These are phyloP conservation scores for Eledone cirrhosa DNA, from an alignment of 2,888 invertebrate genomes.

Conservation along the genomic window DNA sequence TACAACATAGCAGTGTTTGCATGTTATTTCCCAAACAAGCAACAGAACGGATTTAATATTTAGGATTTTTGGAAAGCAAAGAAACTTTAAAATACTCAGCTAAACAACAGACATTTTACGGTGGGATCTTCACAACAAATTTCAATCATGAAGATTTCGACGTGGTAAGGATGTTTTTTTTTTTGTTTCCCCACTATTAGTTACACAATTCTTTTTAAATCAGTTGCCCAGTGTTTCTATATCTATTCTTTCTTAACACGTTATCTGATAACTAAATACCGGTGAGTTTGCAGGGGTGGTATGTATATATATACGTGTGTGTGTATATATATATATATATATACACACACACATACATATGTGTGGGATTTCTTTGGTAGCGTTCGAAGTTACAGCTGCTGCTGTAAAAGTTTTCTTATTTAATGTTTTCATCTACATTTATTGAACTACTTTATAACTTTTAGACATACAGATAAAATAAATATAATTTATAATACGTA, in stretches of 20 bases:
- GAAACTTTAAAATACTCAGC: neutral
- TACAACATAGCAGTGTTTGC: no score
- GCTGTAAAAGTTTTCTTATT: no score
- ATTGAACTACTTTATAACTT: no score
- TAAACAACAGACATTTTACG: constrained; percentile 13
- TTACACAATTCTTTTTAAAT: no score
- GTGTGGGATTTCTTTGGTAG: no score
- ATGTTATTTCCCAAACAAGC: no score
- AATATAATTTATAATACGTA: no score
- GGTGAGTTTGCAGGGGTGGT: neutral
- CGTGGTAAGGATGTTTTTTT: constrained; percentile 17
- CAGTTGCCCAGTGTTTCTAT: no score
- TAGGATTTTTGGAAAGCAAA: neutral
- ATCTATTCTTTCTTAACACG: no score
- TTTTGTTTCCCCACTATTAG: neutral
- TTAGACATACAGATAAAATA: no score
- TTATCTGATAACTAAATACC: no score
- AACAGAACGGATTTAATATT: constrained; percentile 19
- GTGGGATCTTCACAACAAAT: constrained; percentile 24
- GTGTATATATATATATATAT: neutral
- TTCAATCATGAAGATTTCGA: constrained; percentile 22
- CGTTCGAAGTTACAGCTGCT: neutral
- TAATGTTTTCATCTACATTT: no score
- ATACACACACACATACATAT: constrained; percentile 7
- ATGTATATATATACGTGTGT: neutral